Evolutionary conservation across 2,113 vertebrate genomes (phyloP).

Genomic region (Petaurus breviceps): DNA sequence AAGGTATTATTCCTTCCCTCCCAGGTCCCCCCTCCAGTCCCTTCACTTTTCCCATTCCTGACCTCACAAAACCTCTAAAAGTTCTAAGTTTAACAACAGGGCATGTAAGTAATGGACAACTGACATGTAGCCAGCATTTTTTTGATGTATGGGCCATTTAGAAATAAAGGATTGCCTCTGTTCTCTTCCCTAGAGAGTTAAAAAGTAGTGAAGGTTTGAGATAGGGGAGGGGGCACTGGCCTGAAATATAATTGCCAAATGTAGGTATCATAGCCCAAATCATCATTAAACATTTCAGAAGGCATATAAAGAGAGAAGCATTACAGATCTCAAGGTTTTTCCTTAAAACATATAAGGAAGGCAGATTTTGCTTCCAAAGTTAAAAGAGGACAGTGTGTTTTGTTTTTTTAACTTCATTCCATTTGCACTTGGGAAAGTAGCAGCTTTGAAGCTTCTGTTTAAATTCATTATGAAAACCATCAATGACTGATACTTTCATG

Average conservation of each 20-base stretch:
- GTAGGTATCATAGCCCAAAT: background rate
- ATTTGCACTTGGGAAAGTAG: conserved; percentile 55
- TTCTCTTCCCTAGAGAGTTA: background rate
- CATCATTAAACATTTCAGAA: background rate
- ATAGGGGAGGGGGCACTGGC: background rate
- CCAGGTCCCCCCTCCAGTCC: too few relatives aligned
- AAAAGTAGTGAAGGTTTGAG: background rate
- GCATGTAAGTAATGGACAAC: background rate
- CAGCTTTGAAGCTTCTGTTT: conserved; percentile 67
- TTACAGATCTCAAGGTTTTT: background rate
- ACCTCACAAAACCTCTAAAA: background rate
- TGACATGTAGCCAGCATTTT: background rate
- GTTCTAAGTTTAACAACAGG: background rate
- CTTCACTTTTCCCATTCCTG: background rate
- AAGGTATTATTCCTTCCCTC: background rate
- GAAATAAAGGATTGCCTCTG: background rate
- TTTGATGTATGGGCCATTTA: background rate
- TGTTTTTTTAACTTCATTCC: conserved; percentile 63
- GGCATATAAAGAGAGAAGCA: background rate
- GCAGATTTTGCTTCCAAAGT: conserved; percentile 40
- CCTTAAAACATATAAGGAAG: conserved; percentile 11
- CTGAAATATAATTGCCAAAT: background rate
- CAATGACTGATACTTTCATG: conserved; percentile 55
- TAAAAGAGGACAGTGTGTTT: conserved; percentile 41
- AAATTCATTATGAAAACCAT: conserved; percentile 72